Evolutionary conservation across 2,797 vertebrate genomes (phyloP), one percentile per base, ranked within the genome.

Genomic region (Hirundo rustica): DNA sequence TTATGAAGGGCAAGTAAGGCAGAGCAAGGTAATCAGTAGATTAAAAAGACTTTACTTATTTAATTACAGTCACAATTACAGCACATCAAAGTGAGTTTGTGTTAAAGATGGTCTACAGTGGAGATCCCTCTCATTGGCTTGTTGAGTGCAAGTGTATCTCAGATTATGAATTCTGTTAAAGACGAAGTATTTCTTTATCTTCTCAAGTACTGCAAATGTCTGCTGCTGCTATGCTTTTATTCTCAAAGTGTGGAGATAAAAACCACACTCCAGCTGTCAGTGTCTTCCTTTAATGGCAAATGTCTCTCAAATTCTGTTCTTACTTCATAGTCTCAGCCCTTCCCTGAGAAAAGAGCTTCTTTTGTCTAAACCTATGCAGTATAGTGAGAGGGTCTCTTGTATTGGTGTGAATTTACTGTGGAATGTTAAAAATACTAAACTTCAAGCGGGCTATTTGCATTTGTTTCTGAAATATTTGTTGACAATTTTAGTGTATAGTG

Each of bases 11-110:
- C 61, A 85, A 73, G 55, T 90, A 54, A 79, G 82, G 40, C 50
- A 89, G 53, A 75, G 32, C 18, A 77, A 85, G 47, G 61, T 75
- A 85, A 85, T 78, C 76, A 65, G 73, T 62, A 36, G 27, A 47
- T 54, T 55, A 32, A 54, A 81, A 65, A 85, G 57, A 80, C n/a
- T 74, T 80, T 48, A 40, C 50, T 77, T 64, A 32, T 65, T 86
- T 96, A 96, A 92, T 95, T 96, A 88, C 67, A 75, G 51, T 81
- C 83, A 61, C 14, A 85, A 45, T 94, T 95, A 34, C 67, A 62
- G 34, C 77, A 19, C 79, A 81, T 66, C 79, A 55, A 83, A 90
- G 48, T 70, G 68, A 25, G 60, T 44, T 22, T 74, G 13, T 89
- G 89, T 90, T 95, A 83, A 77, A 72, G 85, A 62, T 38, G 36